Conservation (phyloP, 2,113 vertebrate species). For the Eulacestoma nigropectus region DNA sequence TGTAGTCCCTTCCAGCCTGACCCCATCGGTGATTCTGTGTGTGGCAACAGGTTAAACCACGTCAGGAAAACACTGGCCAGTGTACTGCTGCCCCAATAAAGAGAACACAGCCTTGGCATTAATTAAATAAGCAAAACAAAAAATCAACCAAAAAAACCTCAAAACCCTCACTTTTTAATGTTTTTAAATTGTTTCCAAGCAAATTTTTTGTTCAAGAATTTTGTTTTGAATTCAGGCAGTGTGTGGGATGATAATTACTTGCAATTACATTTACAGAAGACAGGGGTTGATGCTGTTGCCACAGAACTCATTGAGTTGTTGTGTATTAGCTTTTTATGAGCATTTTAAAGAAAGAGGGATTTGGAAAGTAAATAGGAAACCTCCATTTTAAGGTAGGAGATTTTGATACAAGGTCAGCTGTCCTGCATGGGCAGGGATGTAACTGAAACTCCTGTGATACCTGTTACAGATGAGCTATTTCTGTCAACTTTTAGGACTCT, state of each 20-base stretch:
- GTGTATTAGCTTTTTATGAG: background rate
- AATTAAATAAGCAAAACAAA: too few relatives aligned
- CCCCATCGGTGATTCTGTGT: background rate
- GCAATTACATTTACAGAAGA: background rate
- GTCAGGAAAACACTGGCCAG: accelerated
- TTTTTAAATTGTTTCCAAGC: background rate
- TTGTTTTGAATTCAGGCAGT: background rate
- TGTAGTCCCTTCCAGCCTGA: background rate
- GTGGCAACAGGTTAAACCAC: background rate
- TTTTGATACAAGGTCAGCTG: background rate
- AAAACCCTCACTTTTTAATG: background rate
- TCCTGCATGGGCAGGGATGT: background rate
- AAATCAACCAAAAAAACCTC: background rate
- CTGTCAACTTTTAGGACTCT: background rate
- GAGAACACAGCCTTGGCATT: background rate
- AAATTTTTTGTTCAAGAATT: background rate
- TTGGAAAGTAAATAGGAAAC: background rate
- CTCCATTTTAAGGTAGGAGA: background rate
- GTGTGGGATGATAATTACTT: background rate
- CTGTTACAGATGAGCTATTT: background rate
- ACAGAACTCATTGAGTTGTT: background rate
- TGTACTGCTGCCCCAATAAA: background rate
- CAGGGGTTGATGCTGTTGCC: background rate
- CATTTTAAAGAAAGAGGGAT: background rate
- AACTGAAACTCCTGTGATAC: background rate